Percentiles rank a stretch among this genome's conserved stretches.
These are phyloP conservation scores for Archivesica marissinica DNA, from an alignment of 1,140 invertebrate genomes.

Conservation along the genomic window DNA sequence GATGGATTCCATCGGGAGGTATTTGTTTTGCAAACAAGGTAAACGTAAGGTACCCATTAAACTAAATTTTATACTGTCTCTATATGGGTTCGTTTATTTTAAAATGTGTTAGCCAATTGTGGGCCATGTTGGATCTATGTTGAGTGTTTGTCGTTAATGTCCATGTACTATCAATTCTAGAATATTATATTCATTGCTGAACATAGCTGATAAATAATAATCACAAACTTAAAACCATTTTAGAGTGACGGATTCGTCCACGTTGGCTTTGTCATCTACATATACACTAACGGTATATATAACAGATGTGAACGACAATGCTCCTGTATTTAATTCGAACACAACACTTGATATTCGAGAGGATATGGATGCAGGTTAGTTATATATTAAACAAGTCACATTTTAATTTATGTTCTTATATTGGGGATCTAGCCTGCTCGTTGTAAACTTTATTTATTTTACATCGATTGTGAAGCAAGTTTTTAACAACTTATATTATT, in stretches of 20 bases:
- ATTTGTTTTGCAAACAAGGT: too few relatives aligned
- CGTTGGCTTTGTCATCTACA: not conserved
- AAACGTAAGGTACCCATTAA: too few relatives aligned
- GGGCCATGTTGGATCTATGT: not conserved
- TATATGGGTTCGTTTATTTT: not conserved
- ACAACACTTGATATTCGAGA: not conserved
- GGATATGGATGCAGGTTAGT: too few relatives aligned
- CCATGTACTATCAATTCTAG: too few relatives aligned
- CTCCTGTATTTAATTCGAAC: not conserved
- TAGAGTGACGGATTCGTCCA: slow-evolving; percentile 10
- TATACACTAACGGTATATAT: not conserved
- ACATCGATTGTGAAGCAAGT: not conserved
- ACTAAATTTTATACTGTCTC: too few relatives aligned
- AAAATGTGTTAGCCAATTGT: not conserved
- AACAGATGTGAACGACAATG: not conserved
- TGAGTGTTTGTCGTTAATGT: not conserved
- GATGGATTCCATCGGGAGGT: too few relatives aligned
- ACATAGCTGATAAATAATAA: not conserved
- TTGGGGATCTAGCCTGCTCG: not conserved
- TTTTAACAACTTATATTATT: too few relatives aligned
- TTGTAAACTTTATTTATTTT: not conserved
- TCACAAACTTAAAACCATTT: not conserved
- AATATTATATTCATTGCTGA: too few relatives aligned
- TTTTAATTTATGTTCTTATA: too few relatives aligned
- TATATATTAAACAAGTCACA: too few relatives aligned